Percentiles rank a stretch among this genome's conserved stretches.
Conservation (phyloP, 1,140 invertebrate species). For the Caenorhabditis remanei region DNA sequence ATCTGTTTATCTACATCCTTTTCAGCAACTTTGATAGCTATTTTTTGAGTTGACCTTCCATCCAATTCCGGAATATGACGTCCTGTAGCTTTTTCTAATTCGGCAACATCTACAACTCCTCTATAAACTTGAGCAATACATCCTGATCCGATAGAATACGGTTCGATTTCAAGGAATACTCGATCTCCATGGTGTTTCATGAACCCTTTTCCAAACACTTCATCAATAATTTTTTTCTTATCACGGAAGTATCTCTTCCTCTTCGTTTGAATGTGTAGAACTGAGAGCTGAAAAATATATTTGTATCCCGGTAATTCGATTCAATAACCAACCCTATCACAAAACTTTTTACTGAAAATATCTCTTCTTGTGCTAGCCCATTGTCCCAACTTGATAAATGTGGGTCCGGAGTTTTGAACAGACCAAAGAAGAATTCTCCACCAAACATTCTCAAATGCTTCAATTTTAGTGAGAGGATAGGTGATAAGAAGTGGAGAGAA, state of each 20-base stretch:
- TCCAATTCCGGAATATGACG: constrained; percentile 28
- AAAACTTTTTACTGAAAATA: constrained; percentile 79
- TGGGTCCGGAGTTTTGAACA: constrained; percentile 79
- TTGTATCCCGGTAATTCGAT: neutral
- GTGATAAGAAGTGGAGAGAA: constrained; percentile 56
- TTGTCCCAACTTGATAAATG: constrained; percentile 81
- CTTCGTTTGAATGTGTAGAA: constrained; percentile 78
- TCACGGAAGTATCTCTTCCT: constrained; percentile 78
- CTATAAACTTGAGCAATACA: constrained; percentile 80
- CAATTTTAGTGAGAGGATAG: constrained; percentile 52
- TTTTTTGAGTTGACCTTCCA: constrained; percentile 35
- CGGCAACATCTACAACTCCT: constrained; percentile 78
- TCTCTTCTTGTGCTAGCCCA: constrained; percentile 80
- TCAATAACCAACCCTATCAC: constrained; percentile 68
- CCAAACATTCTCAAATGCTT: constrained; percentile 52
- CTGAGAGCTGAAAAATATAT: constrained; percentile 72
- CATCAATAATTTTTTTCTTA: constrained; percentile 75
- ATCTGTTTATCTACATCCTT: constrained; percentile 65
- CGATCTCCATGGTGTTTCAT: constrained; percentile 71
- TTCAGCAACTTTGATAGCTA: constrained; percentile 68
- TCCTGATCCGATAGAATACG: constrained; percentile 80
- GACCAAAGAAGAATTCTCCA: constrained; percentile 57
- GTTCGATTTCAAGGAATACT: constrained; percentile 78
- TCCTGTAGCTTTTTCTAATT: constrained; percentile 61
- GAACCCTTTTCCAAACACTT: constrained; percentile 76